Base-by-base conservation (phyloP, 1,140 invertebrate genomes). In the Diorhabda elongata region DNA sequence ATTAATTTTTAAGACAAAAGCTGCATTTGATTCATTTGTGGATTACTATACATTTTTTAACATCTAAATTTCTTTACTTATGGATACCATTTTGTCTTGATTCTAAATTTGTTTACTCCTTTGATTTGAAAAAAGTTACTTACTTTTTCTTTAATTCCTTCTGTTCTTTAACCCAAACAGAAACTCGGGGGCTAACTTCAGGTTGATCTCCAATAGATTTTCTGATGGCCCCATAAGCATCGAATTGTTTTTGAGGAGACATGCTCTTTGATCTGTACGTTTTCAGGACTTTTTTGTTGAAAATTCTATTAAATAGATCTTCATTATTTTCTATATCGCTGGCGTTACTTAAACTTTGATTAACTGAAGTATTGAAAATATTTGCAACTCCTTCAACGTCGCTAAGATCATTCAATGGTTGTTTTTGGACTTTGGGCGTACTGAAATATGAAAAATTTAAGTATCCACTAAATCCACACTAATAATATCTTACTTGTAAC, bases 301-400 rank as follows among this genome's bases (percentile, higher is more conserved):
- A 67, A 0, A 84, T 44, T 47, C 75, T 71, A 44, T 69, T 64
- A 58, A 78, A 74, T 57, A 78, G 71, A 68, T 80, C 78, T 61
- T 72, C 73, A 5, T 75, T 75, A 44, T 75, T 76, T 66, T 72
- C 72, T 41, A 70, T 68, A 56, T 71, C 73, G 57, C 69, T 71
- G n/a, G 45, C 60, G 7, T 67, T 44, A 52, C 72, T 72, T 2
- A 85, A 79, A 1, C 82, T 81, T 44, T 75, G 66, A 3, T 84
- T 61, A 57, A 77, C 70, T n/a, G 69, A 64, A 42, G 76, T 60
- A 62, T 78, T 77, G 45, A 84, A 81, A 44, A 83, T 62, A 26
- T 73, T 68, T 70, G 82, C 83, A 0, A 84, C 76, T 26, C 82
- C 83, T 5, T 71, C 70, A 0, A 84, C 76, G 59, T 83, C 76